Evolutionary conservation across 2,888 invertebrate genomes (phyloP), one percentile per base, ranked within the genome.

Genomic region (Trimorus sp.): DNA sequence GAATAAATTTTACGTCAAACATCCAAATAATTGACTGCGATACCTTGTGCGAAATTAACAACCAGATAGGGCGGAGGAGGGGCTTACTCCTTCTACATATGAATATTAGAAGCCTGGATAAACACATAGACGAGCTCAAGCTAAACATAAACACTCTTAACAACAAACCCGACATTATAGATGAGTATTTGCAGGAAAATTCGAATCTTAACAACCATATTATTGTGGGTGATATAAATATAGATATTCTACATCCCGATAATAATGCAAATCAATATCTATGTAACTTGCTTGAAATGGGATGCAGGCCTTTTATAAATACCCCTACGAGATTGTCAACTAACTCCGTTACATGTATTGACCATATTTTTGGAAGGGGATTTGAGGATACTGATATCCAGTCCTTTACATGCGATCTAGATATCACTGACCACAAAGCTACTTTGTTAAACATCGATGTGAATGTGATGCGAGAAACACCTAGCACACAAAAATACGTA

Each of bases 71-170:
- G 26, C 45, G n/a, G n/a, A 45, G n/a, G 26, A 26, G 26, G 26
- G 26, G 26, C 26, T 26, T 26, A 26, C 26, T 26, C 26, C 26
- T 26, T 26, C 26, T 26, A 26, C 26, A 66, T 42, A 16, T 66
- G 15, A 66, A 66, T 40, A 66, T 66, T 40, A 70, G 49, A 60
- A 51, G 59, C 49, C 4, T 69, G 15, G 48, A 45, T 45, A 62
- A 62, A 48, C n/a, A 62, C 12, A 26, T 16, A 26, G 62, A 62
- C 6, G 45, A 69, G 12, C 38, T 69, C 12, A 38, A n/a, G n/a
- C 7, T 69, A 1, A 3, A 1, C 7, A 58, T 56, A 4, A 37
- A 37, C 6, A n/a, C 54, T 14, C 58, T 69, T 49, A 48, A 0
- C 12, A 45, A 42, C 9, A 58, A 14, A 4, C 70, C 70, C 7